Percentiles rank a stretch among this genome's conserved stretches.
phyloP scores from a whole-genome alignment of 2,797 vertebrate genomes.

The Corythornis leucogaster region DNA sequence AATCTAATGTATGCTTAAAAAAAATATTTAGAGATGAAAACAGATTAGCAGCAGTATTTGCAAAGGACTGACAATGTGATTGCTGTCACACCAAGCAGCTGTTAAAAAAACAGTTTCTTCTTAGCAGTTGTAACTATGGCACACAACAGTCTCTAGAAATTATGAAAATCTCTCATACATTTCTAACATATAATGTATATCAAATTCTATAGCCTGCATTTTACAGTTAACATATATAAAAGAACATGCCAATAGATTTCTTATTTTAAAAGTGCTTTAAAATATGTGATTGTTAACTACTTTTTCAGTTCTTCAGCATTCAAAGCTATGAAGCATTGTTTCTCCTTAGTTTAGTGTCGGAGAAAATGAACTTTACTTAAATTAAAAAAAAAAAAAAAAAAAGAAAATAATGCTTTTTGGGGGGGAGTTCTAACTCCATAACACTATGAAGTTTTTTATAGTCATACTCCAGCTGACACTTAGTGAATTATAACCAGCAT shows the following conservation, averaged over 20 bases:
- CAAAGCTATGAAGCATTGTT: not conserved
- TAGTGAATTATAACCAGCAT: not conserved
- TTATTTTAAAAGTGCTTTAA: not conserved
- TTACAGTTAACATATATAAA: not conserved
- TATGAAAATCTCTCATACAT: not conserved
- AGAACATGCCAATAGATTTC: not conserved
- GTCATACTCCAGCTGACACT: not conserved
- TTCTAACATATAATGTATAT: not conserved
- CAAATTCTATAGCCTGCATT: not conserved
- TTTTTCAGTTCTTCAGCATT: not conserved
- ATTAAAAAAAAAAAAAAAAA: not conserved
- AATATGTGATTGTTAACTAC: accelerated
- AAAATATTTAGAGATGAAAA: not conserved
- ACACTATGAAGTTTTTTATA: not conserved
- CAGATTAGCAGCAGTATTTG: not conserved
- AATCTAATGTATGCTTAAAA: not conserved
- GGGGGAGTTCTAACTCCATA: not conserved
- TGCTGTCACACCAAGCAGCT: not conserved
- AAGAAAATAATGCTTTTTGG: not conserved
- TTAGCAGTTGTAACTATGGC: not conserved
- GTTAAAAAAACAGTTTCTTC: not conserved
- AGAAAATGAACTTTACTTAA: not conserved
- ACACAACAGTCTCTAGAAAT: not conserved
- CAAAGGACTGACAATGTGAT: not conserved
- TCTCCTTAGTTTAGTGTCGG: not conserved